Percentiles rank a stretch among this genome's conserved stretches.
Evolutionary conservation across 2,888 invertebrate species (phyloP).

Genomic region (Hirtodrosophila confusa): DNA sequence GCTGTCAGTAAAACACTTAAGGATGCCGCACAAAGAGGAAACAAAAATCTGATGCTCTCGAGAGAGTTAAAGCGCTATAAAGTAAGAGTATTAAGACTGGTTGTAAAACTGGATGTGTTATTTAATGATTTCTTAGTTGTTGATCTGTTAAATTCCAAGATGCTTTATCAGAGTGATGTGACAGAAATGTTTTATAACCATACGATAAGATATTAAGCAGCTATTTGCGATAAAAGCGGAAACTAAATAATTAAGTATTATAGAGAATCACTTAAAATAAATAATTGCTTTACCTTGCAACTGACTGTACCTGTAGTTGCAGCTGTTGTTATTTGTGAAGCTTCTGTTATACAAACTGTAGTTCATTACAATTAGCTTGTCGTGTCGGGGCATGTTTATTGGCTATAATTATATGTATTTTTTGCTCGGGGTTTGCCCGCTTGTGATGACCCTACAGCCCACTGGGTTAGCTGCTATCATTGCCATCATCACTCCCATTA

Average conservation of each 20-base stretch:
- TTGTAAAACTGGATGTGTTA: no score
- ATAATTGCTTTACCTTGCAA: neutral
- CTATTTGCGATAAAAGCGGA: no score
- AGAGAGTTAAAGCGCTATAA: no score
- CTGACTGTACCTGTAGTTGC: neutral
- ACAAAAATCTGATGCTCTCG: no score
- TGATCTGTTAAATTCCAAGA: no score
- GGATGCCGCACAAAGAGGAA: no score
- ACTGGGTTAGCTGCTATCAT: neutral
- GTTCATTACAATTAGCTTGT: constrained; percentile 7
- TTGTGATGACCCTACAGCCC: constrained; percentile 2
- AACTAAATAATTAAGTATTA: no score
- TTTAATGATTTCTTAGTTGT: no score
- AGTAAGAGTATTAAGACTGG: no score
- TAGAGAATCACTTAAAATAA: no score
- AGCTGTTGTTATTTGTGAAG: constrained; percentile 4
- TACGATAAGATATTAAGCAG: neutral
- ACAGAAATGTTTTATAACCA: neutral
- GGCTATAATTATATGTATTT: constrained; percentile 25
- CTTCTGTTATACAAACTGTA: neutral
- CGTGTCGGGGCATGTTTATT: constrained; percentile 19
- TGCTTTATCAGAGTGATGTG: no score
- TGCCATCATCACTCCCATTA: constrained; percentile 22
- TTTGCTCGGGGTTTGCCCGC: constrained; percentile 18
- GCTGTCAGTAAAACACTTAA: no score